Base-by-base conservation (phyloP, 2,797 vertebrate species). In the Halcyon chelicuti region DNA sequence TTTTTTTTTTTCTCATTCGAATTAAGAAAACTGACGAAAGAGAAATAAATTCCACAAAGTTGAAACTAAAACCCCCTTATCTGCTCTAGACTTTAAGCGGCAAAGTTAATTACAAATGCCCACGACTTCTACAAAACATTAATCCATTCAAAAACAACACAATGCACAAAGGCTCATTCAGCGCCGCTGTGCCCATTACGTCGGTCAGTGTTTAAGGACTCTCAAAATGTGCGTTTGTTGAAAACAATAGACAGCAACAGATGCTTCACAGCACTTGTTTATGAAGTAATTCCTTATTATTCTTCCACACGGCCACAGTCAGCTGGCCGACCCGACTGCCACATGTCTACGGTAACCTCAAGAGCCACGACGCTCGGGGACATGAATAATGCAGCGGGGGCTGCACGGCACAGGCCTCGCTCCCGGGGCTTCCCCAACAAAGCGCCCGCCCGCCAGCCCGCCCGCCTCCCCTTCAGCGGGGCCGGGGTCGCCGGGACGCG, bases 161-260 rank as follows among this genome's bases (percentile, higher is more conserved):
- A 94, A 95, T 39, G 80, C 83, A 97, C 95, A 97, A 97, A 93
- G 83, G 63, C 93, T 93, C 76, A 70, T 85, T 94, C 70, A 92
- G 73, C 42, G 83, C 91, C 72, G 46, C 81, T 67, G 66, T 67
- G 58, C 74, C 92, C 82, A 80, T 93, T 90, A 92, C 93, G 88
- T 78, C 95, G 93, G 74, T 49, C 75, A 78, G 84, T 46, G 58
- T 46, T 94, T 78, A 35, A 96, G 94, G 84, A 86, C 91, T 92
- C 71, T 61, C 51, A 95, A 95, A 96, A 90, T 8, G 78, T 70
- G 47, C 83, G 46, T 96, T 95, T 92, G 93, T 96, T 79, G 82
- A 89, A 93, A 94, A 96, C 96, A 97, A 96, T 79, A 92, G 95
- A 92, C 92, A 96, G 96, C 93, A 94, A 93, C 92, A 97, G 93